Evolutionary conservation across 2,888 invertebrate species (phyloP).

Genomic region (Diadromus collaris): DNA sequence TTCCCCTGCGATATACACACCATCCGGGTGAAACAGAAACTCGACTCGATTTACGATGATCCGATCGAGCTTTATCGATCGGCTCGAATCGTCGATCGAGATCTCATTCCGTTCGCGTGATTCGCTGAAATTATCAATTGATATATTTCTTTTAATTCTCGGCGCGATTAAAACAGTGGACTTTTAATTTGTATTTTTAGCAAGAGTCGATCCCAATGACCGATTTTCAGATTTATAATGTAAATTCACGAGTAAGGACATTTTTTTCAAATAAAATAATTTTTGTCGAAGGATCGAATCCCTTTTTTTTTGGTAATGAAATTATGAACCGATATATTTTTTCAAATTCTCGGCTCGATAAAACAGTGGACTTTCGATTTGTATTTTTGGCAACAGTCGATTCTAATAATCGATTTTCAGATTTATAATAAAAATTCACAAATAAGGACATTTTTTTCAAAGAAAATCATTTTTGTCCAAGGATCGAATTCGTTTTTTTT

Average conservation of each 20-base stretch:
- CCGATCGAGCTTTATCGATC: constrained; percentile 21
- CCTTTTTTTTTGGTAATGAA: neutral
- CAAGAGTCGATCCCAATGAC: neutral
- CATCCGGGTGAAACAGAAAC: constrained; percentile 2
- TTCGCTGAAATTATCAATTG: neutral
- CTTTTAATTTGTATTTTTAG: neutral
- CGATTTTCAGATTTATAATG: neutral
- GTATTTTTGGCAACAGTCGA: too few species aligned
- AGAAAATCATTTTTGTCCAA: neutral
- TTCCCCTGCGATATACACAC: constrained; percentile 13
- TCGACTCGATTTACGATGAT: constrained; percentile 26
- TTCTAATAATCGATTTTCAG: too few species aligned
- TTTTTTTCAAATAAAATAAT: neutral
- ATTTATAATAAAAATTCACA: neutral
- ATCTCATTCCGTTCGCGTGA: neutral
- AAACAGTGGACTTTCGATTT: too few species aligned
- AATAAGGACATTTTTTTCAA: neutral
- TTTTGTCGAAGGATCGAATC: neutral
- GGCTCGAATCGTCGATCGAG: constrained; percentile 10
- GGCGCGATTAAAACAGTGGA: neutral
- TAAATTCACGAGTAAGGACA: neutral
- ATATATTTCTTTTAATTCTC: neutral
- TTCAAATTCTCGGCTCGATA: neutral
- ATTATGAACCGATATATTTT: neutral
- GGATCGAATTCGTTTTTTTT: neutral